phyloP scores from a whole-genome alignment of 92 coral and sea anemone genomes.

The Siderastrea siderea region DNA sequence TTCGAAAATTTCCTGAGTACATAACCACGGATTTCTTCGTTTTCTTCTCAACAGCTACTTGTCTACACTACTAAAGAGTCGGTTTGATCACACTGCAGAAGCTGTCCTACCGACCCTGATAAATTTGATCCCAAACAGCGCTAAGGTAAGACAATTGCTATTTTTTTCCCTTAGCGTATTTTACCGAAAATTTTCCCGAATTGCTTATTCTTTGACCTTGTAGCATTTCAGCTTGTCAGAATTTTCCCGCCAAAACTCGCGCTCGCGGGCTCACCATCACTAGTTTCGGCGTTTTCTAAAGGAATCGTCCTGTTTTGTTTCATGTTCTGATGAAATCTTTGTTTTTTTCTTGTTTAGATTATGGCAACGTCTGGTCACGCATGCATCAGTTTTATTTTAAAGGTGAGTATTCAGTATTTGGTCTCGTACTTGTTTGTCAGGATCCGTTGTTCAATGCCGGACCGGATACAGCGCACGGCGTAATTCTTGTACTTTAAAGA shows the following conservation, averaged over 20 bases:
- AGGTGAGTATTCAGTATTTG: constrained; percentile 56
- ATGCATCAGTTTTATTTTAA: constrained; percentile 88
- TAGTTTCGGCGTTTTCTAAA: background rate
- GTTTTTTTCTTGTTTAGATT: constrained; percentile 54
- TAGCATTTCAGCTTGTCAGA: too few species aligned
- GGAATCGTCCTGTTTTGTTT: background rate
- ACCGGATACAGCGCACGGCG: too few species aligned
- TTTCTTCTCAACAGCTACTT: constrained; percentile 73
- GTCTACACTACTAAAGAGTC: constrained; percentile 84
- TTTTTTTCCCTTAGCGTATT: background rate
- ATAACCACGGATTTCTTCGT: background rate
- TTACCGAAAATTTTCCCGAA: too few species aligned
- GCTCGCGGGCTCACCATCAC: too few species aligned
- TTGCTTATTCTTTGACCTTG: too few species aligned
- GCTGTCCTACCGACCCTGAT: constrained; percentile 88
- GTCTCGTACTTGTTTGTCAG: background rate
- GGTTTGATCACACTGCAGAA: constrained; percentile 98
- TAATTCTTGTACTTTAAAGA: too few species aligned
- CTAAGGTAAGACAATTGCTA: constrained; percentile 73
- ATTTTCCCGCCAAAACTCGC: too few species aligned
- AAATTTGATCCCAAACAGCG: constrained; percentile 92
- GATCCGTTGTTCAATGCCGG: too few species aligned
- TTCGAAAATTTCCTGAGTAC: background rate
- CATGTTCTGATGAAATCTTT: background rate
- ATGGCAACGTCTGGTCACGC: constrained; percentile 99